Base-by-base conservation (phyloP, 2,888 invertebrate genomes). In the Drosophila kuntzei region DNA sequence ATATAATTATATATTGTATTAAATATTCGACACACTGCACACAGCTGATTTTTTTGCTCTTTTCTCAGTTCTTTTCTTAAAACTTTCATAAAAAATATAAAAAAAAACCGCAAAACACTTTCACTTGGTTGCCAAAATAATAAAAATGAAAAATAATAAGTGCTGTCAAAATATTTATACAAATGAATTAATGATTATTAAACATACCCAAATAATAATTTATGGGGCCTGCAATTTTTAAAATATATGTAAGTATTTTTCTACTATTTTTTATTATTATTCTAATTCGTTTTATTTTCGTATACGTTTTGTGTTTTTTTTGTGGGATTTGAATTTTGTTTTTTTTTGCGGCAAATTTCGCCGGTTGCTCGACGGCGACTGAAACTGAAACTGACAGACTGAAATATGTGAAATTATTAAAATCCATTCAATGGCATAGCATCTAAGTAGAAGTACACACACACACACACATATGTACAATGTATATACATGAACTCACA, bases 391-490 rank as follows among this genome's bases (percentile, higher is more conserved):
- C 49, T 18, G 79, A 78, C 67, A 77, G 51, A 75, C 79, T 70
- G 61, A 79, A 76, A 76, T 59, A 79, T 76, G 75, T 79, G 76
- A 76, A 76, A 76, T 79, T 76, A 79, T 76, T 79, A 79, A 76
- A 76, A 79, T 79, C 71, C 79, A 76, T 79, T 79, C 71, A 76
- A 75, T 76, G 76, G 71, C 57, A 59, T 18, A 60, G 65, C 76
- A 79, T 65, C 79, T 76, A 75, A 71, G 55, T 76, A 76, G 76
- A 76, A 66, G 43, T 61, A 61, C 53, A 74, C 39, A 69, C 47
- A 63, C 18, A 39, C 25, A 22, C 14, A 25, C 27, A 49, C 43
- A 37, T 49, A 67, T 34, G 47, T 22, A 32, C 37, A 16, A n/a
- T n/a, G n/a, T n/a, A n/a, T n/a, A n/a, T n/a, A n/a, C n/a, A n/a